Evolutionary conservation across 1,140 invertebrate species (phyloP).

Genomic region (Palaemon carinicauda): DNA sequence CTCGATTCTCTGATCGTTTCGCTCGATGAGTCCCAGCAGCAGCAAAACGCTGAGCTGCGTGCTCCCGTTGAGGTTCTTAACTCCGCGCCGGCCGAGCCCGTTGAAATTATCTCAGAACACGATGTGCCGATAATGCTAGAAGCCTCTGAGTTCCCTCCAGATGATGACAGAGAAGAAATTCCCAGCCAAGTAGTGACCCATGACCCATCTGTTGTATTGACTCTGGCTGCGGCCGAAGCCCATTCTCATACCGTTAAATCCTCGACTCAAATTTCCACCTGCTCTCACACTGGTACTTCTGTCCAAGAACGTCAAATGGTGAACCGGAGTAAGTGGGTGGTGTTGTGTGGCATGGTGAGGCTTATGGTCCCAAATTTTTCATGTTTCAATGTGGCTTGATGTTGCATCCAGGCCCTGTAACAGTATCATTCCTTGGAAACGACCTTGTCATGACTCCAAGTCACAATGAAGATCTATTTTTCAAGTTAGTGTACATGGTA

Average conservation of each 20-base stretch:
- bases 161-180: not conserved
- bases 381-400: not conserved
- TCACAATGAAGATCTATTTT: too few species aligned
- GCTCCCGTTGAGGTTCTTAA: not conserved
- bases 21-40: constrained; percentile 26
- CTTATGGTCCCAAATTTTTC: not conserved
- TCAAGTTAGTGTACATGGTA: too few species aligned
- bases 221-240: too few species aligned
- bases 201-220: too few species aligned
- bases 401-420: not conserved
- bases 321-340: constrained; percentile 46
- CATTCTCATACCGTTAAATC: too few species aligned
- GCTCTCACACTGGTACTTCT: not conserved
- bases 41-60: not conserved
- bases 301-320: not conserved
- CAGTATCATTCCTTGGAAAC: too few species aligned
- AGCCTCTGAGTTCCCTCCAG: not conserved
- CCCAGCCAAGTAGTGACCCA: not conserved
- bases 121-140: not conserved
- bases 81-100: not conserved
- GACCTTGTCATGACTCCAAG: too few species aligned
- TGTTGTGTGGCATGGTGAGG: constrained; percentile 32
- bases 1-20: constrained; percentile 41
- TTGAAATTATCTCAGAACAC: not conserved
- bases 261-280: too few species aligned